A percentile compares a stretch with the other conserved stretches of the same genome.
Conservation (phyloP, 2,888 invertebrate species). For the Hesperia comma region DNA sequence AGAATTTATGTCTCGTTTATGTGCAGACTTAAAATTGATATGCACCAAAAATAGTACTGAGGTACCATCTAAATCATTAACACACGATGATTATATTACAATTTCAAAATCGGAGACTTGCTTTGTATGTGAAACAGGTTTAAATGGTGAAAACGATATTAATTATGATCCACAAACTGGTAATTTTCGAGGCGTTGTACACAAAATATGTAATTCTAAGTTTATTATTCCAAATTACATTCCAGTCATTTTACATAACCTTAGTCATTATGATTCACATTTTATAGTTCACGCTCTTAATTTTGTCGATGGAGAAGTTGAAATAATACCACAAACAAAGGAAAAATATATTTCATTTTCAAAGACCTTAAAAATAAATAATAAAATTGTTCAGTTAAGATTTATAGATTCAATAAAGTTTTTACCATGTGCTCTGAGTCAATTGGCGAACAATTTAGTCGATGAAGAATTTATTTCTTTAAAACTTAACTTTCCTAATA, state of each 20-base stretch:
- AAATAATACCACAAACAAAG: constrained; percentile 48
- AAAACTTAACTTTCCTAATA: constrained; percentile 1
- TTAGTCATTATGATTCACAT: constrained; percentile 50
- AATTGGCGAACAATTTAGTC: constrained; percentile 35
- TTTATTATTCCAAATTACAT: constrained; percentile 38
- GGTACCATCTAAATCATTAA: too few species aligned
- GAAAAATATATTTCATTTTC: constrained; percentile 53
- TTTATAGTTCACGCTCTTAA: constrained; percentile 49
- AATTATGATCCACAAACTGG: too few species aligned
- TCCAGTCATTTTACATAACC: constrained; percentile 47
- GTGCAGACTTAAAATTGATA: too few species aligned
- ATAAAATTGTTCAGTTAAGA: constrained; percentile 17
- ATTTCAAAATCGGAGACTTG: too few species aligned
- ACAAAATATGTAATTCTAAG: too few species aligned
- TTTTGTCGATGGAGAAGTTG: constrained; percentile 42
- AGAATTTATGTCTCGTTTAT: too few species aligned
- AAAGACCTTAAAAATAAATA: constrained; percentile 42
- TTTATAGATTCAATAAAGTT: constrained; percentile 42
- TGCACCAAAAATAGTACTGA: too few species aligned
- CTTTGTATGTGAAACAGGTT: too few species aligned
- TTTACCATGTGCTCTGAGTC: constrained; percentile 37
- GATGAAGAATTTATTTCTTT: constrained; percentile 10
- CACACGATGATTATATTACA: too few species aligned
- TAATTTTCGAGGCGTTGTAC: too few species aligned
- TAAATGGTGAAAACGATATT: too few species aligned